Evolutionary conservation across 2,888 invertebrate species (phyloP).

Genomic region (Dryadula phaetusa): DNA sequence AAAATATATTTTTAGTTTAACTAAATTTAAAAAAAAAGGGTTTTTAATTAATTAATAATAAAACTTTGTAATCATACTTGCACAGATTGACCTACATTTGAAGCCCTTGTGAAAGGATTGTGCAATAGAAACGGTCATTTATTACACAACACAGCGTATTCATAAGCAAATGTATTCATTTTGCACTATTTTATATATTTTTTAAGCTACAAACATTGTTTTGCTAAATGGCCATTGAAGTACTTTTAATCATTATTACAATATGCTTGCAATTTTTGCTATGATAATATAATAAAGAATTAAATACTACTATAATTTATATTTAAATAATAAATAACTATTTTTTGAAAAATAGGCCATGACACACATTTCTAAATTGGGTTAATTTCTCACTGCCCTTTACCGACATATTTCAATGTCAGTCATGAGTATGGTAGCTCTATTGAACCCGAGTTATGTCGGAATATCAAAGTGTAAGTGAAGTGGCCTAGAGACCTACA

Average conservation of each 20-base stretch:
- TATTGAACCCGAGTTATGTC: slow-evolving; percentile 89
- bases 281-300: slow-evolving; percentile 1
- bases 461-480: slow-evolving; percentile 92
- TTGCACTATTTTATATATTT: slow-evolving; percentile 71
- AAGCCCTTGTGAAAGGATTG: slow-evolving; percentile 85
- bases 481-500: slow-evolving; percentile 96
- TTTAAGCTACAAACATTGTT: slow-evolving; percentile 52
- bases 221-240: slow-evolving; percentile 53
- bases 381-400: slow-evolving; percentile 82
- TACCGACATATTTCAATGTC: slow-evolving; percentile 84
- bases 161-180: slow-evolving; percentile 78
- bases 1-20: neutral
- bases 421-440: slow-evolving; percentile 87
- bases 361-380: slow-evolving; percentile 75
- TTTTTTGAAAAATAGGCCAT: slow-evolving; percentile 64
- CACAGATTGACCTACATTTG: slow-evolving; percentile 83
- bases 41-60: neutral
- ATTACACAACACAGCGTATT: slow-evolving; percentile 81
- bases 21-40: neutral
- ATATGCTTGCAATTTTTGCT: slow-evolving; percentile 16
- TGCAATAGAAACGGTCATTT: slow-evolving; percentile 85
- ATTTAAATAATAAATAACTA: slow-evolving; percentile 23
- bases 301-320: slow-evolving; percentile 17
- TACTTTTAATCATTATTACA: slow-evolving; percentile 52
- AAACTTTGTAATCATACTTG: slow-evolving; percentile 66